Evolutionary conservation across 2,888 invertebrate genomes (phyloP), one percentile per base, ranked within the genome.

Genomic region (Zelleria hepariella): DNA sequence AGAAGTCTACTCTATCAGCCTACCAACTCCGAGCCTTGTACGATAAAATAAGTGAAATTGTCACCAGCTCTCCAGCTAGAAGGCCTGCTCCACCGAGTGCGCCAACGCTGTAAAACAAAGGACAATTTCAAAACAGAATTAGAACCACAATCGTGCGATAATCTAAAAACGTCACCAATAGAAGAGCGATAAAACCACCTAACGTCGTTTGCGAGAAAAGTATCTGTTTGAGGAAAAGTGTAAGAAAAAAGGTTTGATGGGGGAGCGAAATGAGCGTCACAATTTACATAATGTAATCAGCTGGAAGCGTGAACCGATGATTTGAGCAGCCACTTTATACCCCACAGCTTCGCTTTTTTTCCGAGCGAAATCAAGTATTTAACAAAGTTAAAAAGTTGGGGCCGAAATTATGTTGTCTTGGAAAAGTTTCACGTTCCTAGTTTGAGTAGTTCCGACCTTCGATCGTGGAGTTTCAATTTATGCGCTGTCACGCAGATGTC

Each of bases 221-320:
- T 21, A 49, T 51, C 49, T 26, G 57, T 51, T 51, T 58, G 51
- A 58, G 51, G 58, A 58, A 58, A 58, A 58, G n/a, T 42, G 32
- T 42, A 42, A 58, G 58, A 24, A 57, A 57, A 49, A 49, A 32
- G 23, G 24, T 7, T 78, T 81, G 78, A 77, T 78, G 76, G 72
- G 72, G 67, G 68, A 67, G 71, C 68, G 70, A 71, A 75, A 56
- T 49, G 69, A 68, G 68, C 67, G 62, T 65, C 62, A 67, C 68
- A 71, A 83, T 84, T 83, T 82, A 73, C 84, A 84, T 84, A 84
- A 83, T 82, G 82, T 82, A 82, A 83, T 84, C 83, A 84, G 74
- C 71, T 69, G 67, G 68, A 69, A 73, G 71, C 71, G 78, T 66
- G 73, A 77, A 71, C 78, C 80, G 75, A 84, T 83, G 82, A 82